phyloP scores from a whole-genome alignment of 2,888 invertebrate species.

The Chrysopilus asiliformis region DNA sequence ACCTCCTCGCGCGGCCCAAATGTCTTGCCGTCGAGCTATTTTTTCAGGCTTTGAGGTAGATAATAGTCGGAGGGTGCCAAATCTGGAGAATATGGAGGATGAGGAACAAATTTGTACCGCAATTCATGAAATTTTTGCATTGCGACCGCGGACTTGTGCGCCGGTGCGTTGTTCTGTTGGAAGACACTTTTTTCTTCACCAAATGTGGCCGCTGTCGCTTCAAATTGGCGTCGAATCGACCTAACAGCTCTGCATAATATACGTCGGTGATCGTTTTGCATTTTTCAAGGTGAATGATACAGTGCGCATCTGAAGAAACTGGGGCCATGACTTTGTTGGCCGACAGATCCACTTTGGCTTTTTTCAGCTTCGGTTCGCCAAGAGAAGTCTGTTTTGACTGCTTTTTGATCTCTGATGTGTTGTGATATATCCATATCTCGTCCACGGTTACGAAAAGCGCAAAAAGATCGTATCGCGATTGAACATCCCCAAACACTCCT shows the following conservation, averaged over 20 bases:
- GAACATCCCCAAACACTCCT: not conserved
- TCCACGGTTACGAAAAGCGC: not conserved
- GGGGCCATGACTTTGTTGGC: not conserved
- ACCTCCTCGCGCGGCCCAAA: not conserved
- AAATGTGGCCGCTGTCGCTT: no score
- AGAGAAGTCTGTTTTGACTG: not conserved
- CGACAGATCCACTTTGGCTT: not conserved
- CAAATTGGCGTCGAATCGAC: no score
- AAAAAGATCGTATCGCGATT: not conserved
- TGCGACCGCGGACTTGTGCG: not conserved
- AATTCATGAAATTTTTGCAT: not conserved
- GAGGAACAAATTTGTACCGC: no score
- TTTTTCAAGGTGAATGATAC: not conserved
- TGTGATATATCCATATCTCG: not conserved
- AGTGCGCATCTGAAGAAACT: not conserved
- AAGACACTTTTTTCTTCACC: no score
- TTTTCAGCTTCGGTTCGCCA: not conserved
- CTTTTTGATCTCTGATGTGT: not conserved
- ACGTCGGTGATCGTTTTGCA: not conserved
- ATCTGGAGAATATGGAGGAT: not conserved
- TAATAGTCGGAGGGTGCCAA: not conserved
- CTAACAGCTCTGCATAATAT: no score
- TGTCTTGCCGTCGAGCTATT: not conserved
- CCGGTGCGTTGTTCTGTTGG: not conserved
- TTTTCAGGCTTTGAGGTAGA: not conserved